These are phyloP conservation scores for Euwallacea fornicatus DNA, from an alignment of 1,140 invertebrate genomes.

Conservation along the genomic window DNA sequence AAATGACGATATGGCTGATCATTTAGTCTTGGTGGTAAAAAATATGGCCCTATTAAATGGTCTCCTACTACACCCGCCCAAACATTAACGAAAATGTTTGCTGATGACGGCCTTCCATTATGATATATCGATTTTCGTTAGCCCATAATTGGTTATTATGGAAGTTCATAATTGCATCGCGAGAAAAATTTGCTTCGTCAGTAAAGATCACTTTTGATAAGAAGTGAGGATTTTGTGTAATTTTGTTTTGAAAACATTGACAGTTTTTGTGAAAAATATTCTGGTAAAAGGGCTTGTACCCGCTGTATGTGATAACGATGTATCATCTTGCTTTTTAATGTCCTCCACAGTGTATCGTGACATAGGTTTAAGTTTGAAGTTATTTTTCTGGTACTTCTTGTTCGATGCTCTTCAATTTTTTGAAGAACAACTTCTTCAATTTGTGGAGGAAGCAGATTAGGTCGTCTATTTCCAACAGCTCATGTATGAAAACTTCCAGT, in stretches of 20 bases:
- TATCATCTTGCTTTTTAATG: neutral
- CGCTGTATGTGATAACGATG: neutral
- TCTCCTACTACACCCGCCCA: too few species aligned
- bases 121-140: neutral
- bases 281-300: neutral
- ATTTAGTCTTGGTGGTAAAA: too few species aligned
- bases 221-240: too few species aligned
- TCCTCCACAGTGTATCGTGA: neutral
- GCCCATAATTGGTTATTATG: neutral
- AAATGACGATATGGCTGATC: too few species aligned
- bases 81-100: too few species aligned
- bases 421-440: neutral
- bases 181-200: too few species aligned
- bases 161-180: neutral
- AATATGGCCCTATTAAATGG: too few species aligned
- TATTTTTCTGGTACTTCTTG: constrained; percentile 3
- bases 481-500: too few species aligned
- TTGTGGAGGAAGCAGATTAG: neutral
- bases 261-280: neutral
- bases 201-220: neutral
- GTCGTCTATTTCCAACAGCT: too few species aligned
- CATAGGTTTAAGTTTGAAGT: neutral
- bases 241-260: neutral
- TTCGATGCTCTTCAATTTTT: neutral
- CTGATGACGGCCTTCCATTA: neutral